Percentiles rank a stretch among this genome's conserved stretches.
Evolutionary conservation across 2,113 vertebrate genomes (phyloP).

Genomic region (Eonycteris spelaea): DNA sequence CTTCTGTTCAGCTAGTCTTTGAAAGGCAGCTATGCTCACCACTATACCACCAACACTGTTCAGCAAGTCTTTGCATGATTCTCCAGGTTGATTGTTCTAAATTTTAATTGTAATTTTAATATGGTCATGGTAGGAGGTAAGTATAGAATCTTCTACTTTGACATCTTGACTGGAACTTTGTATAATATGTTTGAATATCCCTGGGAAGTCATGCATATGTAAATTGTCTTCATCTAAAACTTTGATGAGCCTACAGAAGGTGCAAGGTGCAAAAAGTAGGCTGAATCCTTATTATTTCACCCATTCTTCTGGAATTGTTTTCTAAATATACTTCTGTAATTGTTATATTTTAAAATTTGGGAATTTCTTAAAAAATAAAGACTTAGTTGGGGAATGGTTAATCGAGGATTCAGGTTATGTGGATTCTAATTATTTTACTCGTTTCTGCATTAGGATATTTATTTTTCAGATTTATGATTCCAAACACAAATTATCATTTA

Average conservation of each 20-base stretch:
- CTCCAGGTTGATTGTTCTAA: too few species aligned
- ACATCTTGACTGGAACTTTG: too few species aligned
- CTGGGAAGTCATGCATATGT: neutral
- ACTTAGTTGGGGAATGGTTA: neutral
- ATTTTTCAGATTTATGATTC: conserved; percentile 18
- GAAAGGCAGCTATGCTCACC: neutral
- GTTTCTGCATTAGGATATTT: neutral
- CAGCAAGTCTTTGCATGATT: too few species aligned
- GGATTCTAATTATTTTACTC: conserved; percentile 33
- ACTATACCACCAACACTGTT: neutral
- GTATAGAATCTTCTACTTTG: too few species aligned
- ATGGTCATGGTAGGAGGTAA: too few species aligned
- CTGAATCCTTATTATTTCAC: neutral
- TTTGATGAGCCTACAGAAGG: neutral
- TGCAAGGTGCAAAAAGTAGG: neutral
- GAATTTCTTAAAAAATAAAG: neutral
- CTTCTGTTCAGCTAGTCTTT: too few species aligned
- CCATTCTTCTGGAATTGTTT: neutral
- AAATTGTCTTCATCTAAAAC: neutral
- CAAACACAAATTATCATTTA: conserved; percentile 19
- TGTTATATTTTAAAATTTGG: conserved; percentile 27
- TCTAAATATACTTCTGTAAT: neutral
- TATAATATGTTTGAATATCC: neutral
- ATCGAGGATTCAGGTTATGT: neutral
- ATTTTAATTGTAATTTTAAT: too few species aligned